Evolutionary conservation across 2,113 vertebrate species (phyloP).

Genomic region (Urocynchramus pylzowi): DNA sequence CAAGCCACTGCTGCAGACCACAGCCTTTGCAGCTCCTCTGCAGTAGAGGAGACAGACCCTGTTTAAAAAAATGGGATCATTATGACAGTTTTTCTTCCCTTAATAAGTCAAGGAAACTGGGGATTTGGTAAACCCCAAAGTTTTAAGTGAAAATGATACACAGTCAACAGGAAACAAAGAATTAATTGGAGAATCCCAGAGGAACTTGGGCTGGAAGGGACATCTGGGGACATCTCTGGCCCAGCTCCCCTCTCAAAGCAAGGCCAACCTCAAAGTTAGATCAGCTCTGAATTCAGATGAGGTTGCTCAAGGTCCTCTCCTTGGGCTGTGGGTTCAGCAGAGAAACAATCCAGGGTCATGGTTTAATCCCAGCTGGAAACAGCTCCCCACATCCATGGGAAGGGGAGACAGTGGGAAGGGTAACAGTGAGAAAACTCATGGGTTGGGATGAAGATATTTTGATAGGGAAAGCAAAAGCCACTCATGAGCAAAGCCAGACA

Average conservation of each 20-base stretch:
- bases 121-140: neutral
- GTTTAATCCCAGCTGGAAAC: neutral
- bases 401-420: neutral
- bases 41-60: neutral
- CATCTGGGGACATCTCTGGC: neutral
- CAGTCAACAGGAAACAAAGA: neutral
- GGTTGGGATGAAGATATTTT: neutral
- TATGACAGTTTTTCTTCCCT: neutral
- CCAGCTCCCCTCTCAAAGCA: neutral
- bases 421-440: neutral
- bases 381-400: neutral
- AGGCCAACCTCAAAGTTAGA: neutral
- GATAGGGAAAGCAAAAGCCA: neutral
- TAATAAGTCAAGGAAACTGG: neutral
- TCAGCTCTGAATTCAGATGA: neutral
- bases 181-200: neutral
- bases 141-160: neutral
- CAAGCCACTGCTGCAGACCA: neutral
- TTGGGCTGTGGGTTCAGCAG: neutral
- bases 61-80: fast-evolving
- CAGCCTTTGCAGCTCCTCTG: neutral
- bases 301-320: neutral
- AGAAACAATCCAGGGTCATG: neutral
- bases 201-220: neutral
- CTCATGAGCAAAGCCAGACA: neutral